Base-by-base conservation (phyloP, 2,888 invertebrate genomes). In the Pseudoips prasinana region DNA sequence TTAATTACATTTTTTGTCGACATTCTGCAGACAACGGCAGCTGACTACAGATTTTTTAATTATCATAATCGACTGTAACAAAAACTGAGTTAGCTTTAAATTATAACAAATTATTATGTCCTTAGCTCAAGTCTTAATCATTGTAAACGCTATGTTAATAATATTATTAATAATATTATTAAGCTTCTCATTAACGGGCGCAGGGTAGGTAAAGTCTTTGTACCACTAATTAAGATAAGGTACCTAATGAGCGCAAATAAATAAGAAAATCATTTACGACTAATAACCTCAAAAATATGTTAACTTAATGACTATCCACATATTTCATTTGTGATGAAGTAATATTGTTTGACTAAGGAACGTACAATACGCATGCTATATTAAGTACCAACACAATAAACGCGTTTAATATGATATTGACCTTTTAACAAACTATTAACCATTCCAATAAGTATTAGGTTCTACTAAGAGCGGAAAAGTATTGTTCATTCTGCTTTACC, bases 1-100 rank as follows among this genome's bases (percentile, higher is more conserved):
- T 43, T 52, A 47, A 56, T 53, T 39, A 37, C 18, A 40, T 31
- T 46, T 56, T 57, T 57, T 48, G 37, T 46, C 33, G 34, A 37
- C 33, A 40, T 53, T 46, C 39, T 33, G 22, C 25, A 39, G 39
- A 32, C 25, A 31, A 27, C 46, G 14, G 2, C 5, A 45, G 41
- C 35, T 38, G 41, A 22, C 22, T 40, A 18, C 32, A 39, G 35
- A 48, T 43, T 47, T 39, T 24, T 18, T 39, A 33, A 47, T 43
- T 33, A 47, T 43, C 38, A 43, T 48, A 48, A 48, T 48, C 39
- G 24, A 24, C 25, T 25, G 19, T 11, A 29, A 42, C 22, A 27
- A 32, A 34, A 39, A 44, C 33, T 17, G 25, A 33, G 10, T 22
- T 34, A 25, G 23, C 17, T n/a, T 29, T 11, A 32, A 33, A 32